Conservation (phyloP, 2,113 vertebrate genomes). For the Python bivittatus region DNA sequence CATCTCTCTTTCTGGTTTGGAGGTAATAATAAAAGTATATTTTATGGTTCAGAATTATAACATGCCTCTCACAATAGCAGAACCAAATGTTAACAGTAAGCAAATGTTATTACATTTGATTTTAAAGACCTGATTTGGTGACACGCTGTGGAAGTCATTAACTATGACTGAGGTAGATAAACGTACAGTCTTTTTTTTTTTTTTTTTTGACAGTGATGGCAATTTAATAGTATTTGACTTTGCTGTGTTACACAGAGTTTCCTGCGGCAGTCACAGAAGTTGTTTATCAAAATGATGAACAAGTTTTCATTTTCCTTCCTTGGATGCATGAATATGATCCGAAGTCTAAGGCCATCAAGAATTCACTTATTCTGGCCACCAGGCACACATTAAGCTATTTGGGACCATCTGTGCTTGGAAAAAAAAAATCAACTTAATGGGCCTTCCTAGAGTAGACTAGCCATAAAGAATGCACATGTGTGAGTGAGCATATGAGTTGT, state of each 20-base stretch:
- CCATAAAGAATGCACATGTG: slow-evolving; percentile 58
- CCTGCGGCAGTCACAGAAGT: slow-evolving; percentile 67
- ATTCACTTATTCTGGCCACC: slow-evolving; percentile 75
- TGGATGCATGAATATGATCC: slow-evolving; percentile 71
- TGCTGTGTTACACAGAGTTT: slow-evolving; percentile 65
- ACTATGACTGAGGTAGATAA: slow-evolving; percentile 74
- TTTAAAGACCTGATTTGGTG: slow-evolving; percentile 64
- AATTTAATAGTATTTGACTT: slow-evolving; percentile 80
- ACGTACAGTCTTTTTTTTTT: slow-evolving; percentile 52
- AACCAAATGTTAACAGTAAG: slow-evolving; percentile 65
- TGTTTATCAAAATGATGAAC: slow-evolving; percentile 83
- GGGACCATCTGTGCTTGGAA: slow-evolving; percentile 78
- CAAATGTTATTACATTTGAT: slow-evolving; percentile 43
- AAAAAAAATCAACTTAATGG: slow-evolving; percentile 74
- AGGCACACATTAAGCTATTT: slow-evolving; percentile 75
- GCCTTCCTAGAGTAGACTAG: slow-evolving; percentile 61
- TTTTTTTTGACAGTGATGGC: slow-evolving; percentile 75
- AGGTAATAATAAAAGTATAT: slow-evolving; percentile 71
- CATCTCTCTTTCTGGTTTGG: slow-evolving; percentile 56
- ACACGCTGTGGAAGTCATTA: slow-evolving; percentile 70
- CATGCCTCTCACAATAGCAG: slow-evolving; percentile 37
- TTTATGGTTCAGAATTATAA: slow-evolving; percentile 69
- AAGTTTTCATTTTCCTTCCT: slow-evolving; percentile 71
- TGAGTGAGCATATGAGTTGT: slow-evolving; percentile 32
- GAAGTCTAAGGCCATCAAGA: slow-evolving; percentile 73